A percentile compares a stretch with the other conserved stretches of the same genome.
Conservation (phyloP, 1,140 invertebrate species). For the Eueides isabella region DNA sequence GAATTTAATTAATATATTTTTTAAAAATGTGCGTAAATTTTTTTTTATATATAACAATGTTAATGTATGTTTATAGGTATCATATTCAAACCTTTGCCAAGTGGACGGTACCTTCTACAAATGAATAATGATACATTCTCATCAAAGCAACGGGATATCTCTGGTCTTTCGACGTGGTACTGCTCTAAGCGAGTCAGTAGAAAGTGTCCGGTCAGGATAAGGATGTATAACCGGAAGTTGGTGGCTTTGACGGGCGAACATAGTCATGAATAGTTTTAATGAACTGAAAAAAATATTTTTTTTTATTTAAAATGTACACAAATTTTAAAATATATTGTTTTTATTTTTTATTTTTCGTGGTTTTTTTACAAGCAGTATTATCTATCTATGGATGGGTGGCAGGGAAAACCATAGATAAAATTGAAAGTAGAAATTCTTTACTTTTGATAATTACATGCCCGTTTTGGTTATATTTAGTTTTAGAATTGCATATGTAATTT, state of each 20-base stretch:
- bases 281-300: not conserved
- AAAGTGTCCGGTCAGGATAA: conserved; percentile 53
- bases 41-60: not conserved
- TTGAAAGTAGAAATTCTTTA: too few species aligned
- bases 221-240: conserved; percentile 44
- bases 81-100: conserved; percentile 38
- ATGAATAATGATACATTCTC: conserved; percentile 50
- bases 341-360: not conserved
- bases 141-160: conserved; percentile 46
- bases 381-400: too few species aligned
- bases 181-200: conserved; percentile 62
- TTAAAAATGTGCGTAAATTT: too few species aligned
- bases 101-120: conserved; percentile 47
- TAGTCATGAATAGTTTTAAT: not conserved
- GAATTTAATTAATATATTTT: too few species aligned
- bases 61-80: conserved; percentile 32
- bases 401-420: too few species aligned
- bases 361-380: too few species aligned
- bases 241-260: not conserved
- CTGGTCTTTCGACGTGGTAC: conserved; percentile 54
- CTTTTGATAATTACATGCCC: too few species aligned
- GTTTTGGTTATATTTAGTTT: too few species aligned
- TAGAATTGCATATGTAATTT: too few species aligned
- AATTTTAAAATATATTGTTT: not conserved
- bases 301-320: not conserved